phyloP scores from a whole-genome alignment of 2,888 invertebrate species.

The Urechis unicinctus region DNA sequence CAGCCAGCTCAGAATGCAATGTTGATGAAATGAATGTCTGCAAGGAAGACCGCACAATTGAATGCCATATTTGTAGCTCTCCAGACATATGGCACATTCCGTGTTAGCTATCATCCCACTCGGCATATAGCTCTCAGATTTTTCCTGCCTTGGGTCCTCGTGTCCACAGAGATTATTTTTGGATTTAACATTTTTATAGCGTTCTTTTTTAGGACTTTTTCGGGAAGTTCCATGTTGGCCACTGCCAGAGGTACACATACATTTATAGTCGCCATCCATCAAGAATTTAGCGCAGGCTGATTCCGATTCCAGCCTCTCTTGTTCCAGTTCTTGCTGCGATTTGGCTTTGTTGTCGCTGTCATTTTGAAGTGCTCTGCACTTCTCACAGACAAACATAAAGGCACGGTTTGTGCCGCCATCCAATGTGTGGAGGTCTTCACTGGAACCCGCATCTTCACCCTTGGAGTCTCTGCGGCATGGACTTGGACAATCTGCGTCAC shows the following conservation, averaged over 20 bases:
- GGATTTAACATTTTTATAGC: background rate
- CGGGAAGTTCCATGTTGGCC: background rate
- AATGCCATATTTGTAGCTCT: conserved; percentile 45
- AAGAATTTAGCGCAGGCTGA: conserved; percentile 25
- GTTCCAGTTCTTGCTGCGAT: conserved; percentile 10
- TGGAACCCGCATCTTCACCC: conserved; percentile 11
- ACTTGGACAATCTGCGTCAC: conserved; percentile 15
- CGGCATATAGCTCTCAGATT: conserved; percentile 24
- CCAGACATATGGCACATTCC: conserved; percentile 56
- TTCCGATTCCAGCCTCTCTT: conserved; percentile 17
- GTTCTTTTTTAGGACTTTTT: conserved; percentile 3
- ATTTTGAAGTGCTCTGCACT: conserved; percentile 20
- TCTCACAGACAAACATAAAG: conserved; percentile 22
- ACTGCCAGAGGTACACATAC: conserved; percentile 17
- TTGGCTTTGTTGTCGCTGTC: background rate
- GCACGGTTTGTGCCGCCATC: conserved; percentile 3
- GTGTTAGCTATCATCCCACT: conserved; percentile 43
- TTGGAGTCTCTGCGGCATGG: conserved; percentile 7
- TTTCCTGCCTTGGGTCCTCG: background rate
- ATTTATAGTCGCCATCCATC: conserved; percentile 30
- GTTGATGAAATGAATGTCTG: conserved; percentile 54
- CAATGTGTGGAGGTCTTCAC: background rate
- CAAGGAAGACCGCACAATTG: conserved; percentile 55
- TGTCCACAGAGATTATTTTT: background rate
- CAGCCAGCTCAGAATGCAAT: conserved; percentile 55